Conservation (phyloP, 2,113 vertebrate species). For the Alectura lathami region DNA sequence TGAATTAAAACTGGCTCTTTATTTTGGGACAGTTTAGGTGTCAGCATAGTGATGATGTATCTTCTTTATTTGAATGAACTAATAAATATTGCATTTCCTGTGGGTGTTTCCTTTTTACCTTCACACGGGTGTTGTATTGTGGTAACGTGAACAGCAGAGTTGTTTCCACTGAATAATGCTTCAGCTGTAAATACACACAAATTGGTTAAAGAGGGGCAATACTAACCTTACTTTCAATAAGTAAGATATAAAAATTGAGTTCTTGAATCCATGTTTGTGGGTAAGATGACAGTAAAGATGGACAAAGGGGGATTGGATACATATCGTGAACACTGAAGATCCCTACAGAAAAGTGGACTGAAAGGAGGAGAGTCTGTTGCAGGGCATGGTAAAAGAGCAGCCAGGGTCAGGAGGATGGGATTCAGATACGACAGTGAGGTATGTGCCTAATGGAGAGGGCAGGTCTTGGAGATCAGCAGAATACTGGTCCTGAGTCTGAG, state of each 20-base stretch:
- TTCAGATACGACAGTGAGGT: not conserved
- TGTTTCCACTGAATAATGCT: not conserved
- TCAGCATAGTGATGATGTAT: not conserved
- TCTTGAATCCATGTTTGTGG: not conserved
- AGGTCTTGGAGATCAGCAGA: not conserved
- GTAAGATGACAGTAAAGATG: not conserved
- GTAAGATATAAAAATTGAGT: not conserved
- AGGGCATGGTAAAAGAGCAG: not conserved
- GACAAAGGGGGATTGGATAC: not conserved
- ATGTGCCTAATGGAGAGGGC: not conserved
- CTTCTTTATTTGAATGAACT: not conserved
- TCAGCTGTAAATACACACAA: not conserved
- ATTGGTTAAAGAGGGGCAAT: not conserved
- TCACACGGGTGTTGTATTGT: not conserved
- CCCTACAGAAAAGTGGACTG: not conserved
- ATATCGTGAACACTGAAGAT: not conserved
- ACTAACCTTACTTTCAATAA: not conserved
- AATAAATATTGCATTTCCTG: not conserved
- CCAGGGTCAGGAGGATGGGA: not conserved
- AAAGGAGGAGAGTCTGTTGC: not conserved
- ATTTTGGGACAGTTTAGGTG: not conserved
- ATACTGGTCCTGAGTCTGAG: not conserved
- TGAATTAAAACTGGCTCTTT: not conserved
- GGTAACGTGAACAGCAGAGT: not conserved
- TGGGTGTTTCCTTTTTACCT: not conserved